phyloP scores from a whole-genome alignment of 2,888 invertebrate species.

The Vesta saturnalis region DNA sequence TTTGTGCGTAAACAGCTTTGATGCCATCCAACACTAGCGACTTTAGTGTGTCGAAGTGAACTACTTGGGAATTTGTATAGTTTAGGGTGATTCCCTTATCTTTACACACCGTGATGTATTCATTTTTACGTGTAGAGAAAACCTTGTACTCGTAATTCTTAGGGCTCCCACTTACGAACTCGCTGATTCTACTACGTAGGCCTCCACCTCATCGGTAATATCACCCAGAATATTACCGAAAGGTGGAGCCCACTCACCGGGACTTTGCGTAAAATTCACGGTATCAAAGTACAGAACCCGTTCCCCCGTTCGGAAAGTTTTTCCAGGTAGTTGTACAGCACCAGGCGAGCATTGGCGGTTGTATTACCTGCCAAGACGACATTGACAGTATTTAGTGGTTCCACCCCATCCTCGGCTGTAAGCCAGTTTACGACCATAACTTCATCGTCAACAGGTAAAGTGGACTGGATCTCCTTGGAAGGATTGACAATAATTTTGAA shows the following conservation, averaged over 20 bases:
- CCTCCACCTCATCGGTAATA: constrained; percentile 52
- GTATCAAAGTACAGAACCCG: constrained; percentile 56
- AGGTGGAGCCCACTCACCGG: constrained; percentile 39
- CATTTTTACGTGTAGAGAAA: constrained; percentile 17
- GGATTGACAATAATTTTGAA: not conserved
- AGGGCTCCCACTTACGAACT: constrained; percentile 47
- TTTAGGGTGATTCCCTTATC: constrained; percentile 38
- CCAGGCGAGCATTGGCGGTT: no score
- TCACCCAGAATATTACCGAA: constrained; percentile 49
- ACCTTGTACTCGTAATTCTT: constrained; percentile 54
- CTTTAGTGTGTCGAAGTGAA: constrained; percentile 29
- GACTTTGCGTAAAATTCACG: constrained; percentile 44
- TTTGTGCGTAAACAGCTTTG: not conserved
- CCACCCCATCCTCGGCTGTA: constrained; percentile 31
- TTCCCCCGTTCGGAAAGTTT: constrained; percentile 49
- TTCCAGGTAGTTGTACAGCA: no score
- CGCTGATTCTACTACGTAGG: no score
- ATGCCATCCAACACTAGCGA: not conserved
- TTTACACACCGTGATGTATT: constrained; percentile 32
- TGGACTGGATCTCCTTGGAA: not conserved
- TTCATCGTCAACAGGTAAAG: not conserved
- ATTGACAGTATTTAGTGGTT: constrained; percentile 42
- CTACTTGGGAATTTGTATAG: constrained; percentile 23
- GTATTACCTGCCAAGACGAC: constrained; percentile 55
- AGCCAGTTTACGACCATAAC: constrained; percentile 8